These are phyloP conservation scores for Hydrocynus forskahlii DNA, from an alignment of 2,797 vertebrate genomes.

Conservation along the genomic window DNA sequence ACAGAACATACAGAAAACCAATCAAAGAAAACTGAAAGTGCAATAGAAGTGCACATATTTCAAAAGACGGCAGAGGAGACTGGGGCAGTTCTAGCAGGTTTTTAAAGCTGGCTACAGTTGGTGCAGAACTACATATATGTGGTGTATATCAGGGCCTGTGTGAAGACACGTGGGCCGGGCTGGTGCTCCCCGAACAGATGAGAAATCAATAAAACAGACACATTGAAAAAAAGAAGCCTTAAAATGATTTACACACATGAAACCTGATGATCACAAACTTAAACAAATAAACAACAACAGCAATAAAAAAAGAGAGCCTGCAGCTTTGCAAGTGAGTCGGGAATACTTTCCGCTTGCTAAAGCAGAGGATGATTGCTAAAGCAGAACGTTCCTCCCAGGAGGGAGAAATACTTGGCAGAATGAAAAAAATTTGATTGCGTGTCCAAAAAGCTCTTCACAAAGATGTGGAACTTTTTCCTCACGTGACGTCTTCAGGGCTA, in stretches of 20 bases:
- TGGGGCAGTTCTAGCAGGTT: too few species aligned
- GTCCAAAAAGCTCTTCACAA: constrained; percentile 12
- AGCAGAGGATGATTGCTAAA: constrained; percentile 39
- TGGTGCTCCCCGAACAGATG: neutral
- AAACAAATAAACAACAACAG: constrained; percentile 15
- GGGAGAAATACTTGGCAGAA: constrained; percentile 28
- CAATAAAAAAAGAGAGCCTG: constrained; percentile 23
- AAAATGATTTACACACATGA: constrained; percentile 19
- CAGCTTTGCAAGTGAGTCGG: constrained; percentile 20
- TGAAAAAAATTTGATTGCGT: constrained; percentile 22
- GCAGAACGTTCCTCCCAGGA: constrained; percentile 47
- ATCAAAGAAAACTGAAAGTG: too few species aligned
- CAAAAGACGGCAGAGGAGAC: too few species aligned
- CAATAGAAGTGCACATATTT: too few species aligned
- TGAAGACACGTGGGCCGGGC: neutral
- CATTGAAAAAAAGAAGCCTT: neutral
- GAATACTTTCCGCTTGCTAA: constrained; percentile 48
- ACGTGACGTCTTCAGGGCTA: neutral
- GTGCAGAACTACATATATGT: neutral
- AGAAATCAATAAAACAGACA: neutral
- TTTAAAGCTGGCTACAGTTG: too few species aligned
- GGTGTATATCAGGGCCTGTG: neutral
- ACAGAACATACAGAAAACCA: too few species aligned
- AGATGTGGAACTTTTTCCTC: constrained; percentile 17
- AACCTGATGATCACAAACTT: constrained; percentile 1